Evolutionary conservation across 2,113 vertebrate genomes (phyloP), one percentile per base, ranked within the genome.

Genomic region (Synchiropus splendidus): DNA sequence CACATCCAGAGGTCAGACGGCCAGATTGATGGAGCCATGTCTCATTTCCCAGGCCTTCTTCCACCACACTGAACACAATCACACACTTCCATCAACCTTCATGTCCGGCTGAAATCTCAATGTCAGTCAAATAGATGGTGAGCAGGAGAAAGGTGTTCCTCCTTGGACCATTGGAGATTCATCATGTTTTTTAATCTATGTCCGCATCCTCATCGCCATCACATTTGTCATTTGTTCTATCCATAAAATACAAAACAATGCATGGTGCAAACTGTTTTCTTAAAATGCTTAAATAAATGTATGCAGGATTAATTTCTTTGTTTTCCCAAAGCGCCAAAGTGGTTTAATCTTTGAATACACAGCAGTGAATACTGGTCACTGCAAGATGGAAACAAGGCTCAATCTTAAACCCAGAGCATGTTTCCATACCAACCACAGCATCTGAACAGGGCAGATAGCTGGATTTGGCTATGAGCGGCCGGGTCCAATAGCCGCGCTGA

Each of bases 401-500:
- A 62, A 62, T 72, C 66, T 67, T 68, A 78, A 76, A 74, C 70
- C 81, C 74, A 80, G 64, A 67, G 46, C 55, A 58, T 64, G 82
- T 87, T 85, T 55, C 82, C 83, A 82, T 82, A 80, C 63, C 84
- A 83, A 85, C 81, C 33, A 1, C 66, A 58, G 60, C 64, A 69
- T 80, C 82, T 84, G 82, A 84, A 74, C 73, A 38, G 56, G 42
- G 69, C 69, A 81, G 85, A 87, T 85, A 86, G 78, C 71, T 79
- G 81, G 81, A 85, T 87, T 86, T 85, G 82, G 78, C 81, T 69
- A 72, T 60, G n/a, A n/a, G n/a, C n/a, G n/a, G n/a, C 64, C 58
- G 38, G 77, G 72, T 83, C 77, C 84, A 83, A 83, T 82, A 77
- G 78, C 77, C 54, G 51, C 14, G 47, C 64, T 58, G 67, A 77